Conservation (phyloP, 2,113 vertebrate species). For the Ursus arctos region DNA sequence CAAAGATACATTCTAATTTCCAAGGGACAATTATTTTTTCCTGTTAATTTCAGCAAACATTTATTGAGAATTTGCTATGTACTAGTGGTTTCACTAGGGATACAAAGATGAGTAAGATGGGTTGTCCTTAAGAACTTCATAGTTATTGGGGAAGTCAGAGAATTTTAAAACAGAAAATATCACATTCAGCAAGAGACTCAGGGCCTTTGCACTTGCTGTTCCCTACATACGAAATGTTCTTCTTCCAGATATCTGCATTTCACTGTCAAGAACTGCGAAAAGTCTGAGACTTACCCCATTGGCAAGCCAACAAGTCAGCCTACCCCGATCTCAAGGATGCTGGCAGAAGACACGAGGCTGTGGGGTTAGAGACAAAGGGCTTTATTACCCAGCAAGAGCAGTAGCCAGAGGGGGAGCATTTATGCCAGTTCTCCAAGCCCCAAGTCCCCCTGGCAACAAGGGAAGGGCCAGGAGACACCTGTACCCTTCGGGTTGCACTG, state of each 20-base stretch:
- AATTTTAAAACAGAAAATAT: neutral
- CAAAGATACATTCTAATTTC: neutral
- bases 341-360: neutral
- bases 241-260: neutral
- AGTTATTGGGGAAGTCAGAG: neutral
- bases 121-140: neutral
- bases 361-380: neutral
- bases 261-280: neutral
- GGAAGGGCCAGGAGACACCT: neutral
- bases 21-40: neutral
- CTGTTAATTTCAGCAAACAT: constrained; percentile 28
- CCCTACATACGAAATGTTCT: neutral
- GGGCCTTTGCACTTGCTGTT: neutral
- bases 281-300: neutral
- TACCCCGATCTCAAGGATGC: neutral
- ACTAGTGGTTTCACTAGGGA: neutral
- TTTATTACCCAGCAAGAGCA: neutral
- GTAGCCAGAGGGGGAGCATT: neutral
- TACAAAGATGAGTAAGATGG: neutral
- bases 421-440: neutral
- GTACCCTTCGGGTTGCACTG: neutral
- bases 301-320: neutral
- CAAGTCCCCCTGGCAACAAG: neutral
- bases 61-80: constrained; percentile 7
- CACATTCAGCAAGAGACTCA: neutral